These are phyloP conservation scores for Pyxicephalus adspersus DNA, from an alignment of 2,113 vertebrate genomes.

Conservation along the genomic window DNA sequence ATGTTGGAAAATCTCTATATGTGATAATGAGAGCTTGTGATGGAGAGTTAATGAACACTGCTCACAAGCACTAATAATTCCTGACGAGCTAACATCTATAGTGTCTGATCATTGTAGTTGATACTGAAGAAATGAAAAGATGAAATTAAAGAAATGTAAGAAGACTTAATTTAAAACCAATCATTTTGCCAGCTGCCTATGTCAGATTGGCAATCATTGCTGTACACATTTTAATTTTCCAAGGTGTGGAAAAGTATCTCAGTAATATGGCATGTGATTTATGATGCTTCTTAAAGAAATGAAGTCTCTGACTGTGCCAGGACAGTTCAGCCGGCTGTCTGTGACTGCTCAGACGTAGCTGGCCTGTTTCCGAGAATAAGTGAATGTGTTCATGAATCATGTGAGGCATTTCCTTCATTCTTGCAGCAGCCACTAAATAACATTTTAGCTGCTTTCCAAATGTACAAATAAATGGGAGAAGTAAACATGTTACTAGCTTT, in stretches of 20 bases:
- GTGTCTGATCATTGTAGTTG: no score
- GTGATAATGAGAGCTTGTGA: no score
- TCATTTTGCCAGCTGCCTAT: background rate
- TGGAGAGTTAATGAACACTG: no score
- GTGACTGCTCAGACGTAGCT: background rate
- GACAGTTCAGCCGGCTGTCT: background rate
- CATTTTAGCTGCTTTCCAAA: slow-evolving; percentile 15
- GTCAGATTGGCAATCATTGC: background rate
- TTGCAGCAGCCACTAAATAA: slow-evolving; percentile 25
- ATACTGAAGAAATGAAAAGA: no score
- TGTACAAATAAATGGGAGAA: background rate
- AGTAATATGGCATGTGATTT: slow-evolving; percentile 2
- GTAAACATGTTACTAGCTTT: background rate
- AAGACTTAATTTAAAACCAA: background rate
- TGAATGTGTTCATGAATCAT: slow-evolving; percentile 41
- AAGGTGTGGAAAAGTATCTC: slow-evolving; percentile 2
- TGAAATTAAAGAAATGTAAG: background rate
- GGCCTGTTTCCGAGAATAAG: background rate
- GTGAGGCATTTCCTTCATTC: slow-evolving; percentile 54
- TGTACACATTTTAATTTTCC: background rate
- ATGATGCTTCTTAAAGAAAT: background rate
- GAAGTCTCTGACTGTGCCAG: background rate
- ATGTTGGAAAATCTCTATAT: no score
- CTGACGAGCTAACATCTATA: no score
- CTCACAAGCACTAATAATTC: no score